Evolutionary conservation across 2,797 vertebrate species (phyloP).

Genomic region (Ctenopoma kingsleyae): DNA sequence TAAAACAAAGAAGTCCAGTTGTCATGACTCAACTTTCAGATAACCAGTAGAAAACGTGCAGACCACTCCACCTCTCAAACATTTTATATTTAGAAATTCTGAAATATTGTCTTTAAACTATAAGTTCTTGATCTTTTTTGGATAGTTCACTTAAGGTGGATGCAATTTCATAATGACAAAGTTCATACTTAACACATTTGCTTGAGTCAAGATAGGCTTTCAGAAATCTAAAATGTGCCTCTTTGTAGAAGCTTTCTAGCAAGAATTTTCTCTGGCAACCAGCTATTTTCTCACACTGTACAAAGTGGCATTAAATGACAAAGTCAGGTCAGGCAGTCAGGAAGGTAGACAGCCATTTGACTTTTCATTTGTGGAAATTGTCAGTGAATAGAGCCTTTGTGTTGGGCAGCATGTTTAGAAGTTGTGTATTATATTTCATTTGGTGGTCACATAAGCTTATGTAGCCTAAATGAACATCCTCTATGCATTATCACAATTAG

Average conservation of each 20-base stretch:
- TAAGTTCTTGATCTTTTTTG: neutral
- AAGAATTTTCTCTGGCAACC: conserved; percentile 31
- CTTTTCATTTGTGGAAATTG: conserved; percentile 54
- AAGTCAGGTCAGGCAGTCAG: conserved; percentile 54
- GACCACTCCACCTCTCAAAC: too few species aligned
- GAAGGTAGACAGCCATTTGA: conserved; percentile 46
- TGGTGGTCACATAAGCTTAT: conserved; percentile 16
- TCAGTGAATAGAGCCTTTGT: conserved; percentile 48
- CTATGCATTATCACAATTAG: neutral
- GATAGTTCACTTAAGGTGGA: neutral
- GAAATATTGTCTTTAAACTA: too few species aligned
- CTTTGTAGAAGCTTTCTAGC: neutral
- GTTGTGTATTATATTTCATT: conserved; percentile 29
- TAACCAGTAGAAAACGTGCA: too few species aligned
- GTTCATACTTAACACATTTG: neutral
- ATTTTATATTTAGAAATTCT: too few species aligned
- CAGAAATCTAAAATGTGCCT: conserved; percentile 6
- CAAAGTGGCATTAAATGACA: conserved; percentile 49
- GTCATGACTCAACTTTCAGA: too few species aligned
- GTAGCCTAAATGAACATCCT: conserved; percentile 11
- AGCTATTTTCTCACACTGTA: conserved; percentile 31
- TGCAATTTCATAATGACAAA: conserved; percentile 11
- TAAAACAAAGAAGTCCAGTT: too few species aligned
- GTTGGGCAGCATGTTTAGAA: conserved; percentile 33
- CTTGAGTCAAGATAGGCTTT: neutral